A percentile compares a stretch with the other conserved stretches of the same genome.
These are phyloP conservation scores for Hepsetus odoe DNA, from an alignment of 2,113 vertebrate genomes.

Conservation along the genomic window DNA sequence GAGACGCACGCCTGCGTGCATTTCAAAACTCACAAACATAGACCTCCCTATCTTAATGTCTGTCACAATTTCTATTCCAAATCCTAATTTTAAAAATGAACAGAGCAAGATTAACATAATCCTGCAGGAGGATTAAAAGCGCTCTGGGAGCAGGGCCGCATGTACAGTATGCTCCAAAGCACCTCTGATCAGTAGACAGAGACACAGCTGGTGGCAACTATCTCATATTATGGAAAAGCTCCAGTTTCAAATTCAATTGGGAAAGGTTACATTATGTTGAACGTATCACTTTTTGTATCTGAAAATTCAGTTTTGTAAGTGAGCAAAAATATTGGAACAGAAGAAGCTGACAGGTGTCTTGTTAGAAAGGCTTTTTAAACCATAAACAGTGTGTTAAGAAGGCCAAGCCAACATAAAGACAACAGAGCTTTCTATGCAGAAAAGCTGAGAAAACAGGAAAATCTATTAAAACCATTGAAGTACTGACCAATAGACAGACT, in stretches of 20 bases:
- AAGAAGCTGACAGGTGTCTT: no score
- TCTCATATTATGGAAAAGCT: conserved; percentile 12
- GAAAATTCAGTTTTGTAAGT: no score
- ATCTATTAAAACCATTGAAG: no score
- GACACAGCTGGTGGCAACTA: conserved; percentile 2
- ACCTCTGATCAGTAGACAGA: conserved; percentile 27
- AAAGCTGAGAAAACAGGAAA: no score
- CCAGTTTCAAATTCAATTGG: conserved; percentile 37
- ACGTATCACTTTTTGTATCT: no score
- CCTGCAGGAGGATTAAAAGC: conserved; percentile 37
- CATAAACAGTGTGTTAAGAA: no score
- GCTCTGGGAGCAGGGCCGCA: background rate
- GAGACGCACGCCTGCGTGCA: background rate
- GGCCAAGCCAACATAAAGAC: no score
- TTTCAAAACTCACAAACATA: background rate
- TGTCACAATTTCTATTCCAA: conserved; percentile 36
- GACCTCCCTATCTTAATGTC: background rate
- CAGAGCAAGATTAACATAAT: conserved; percentile 46
- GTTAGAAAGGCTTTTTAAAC: no score
- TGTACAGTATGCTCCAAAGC: background rate
- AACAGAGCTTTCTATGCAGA: no score
- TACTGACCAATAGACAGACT: no score
- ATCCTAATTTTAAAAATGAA: conserved; percentile 45
- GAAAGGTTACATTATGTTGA: no score
- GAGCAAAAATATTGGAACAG: no score